Evolutionary conservation across 2,113 vertebrate species (phyloP), one percentile per base, ranked within the genome.

Genomic region (Forbesichthys agassizii): DNA sequence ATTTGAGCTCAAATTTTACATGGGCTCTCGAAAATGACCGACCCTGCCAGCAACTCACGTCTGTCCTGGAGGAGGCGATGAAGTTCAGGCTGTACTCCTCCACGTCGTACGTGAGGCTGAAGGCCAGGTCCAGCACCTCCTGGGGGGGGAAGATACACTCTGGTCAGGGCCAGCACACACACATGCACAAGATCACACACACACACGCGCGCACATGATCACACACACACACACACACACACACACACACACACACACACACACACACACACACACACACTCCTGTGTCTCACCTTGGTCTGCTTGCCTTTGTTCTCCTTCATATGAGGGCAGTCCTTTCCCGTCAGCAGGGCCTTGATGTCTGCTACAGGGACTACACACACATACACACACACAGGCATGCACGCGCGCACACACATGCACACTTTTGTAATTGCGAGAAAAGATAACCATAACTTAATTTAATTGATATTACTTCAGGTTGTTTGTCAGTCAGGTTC

Each of bases 301-400:
- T 98, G 98, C 73, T 98, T 99, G 79, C 95, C 94, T 0, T 94
- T 94, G 81, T 95, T 95, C 84, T 99, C 98, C 87, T 98, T 96
- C 55, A 95, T 93, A 61, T 99, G 96, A 0, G 95, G 95, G 73
- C 97, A 98, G 75, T 99, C 98, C 79, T 96, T 98, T 20, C 97
- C 96, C 0, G 89, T 91, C 16, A 99, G 88, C 68, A 99, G 78
- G 42, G 89, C 89, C 88, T 97, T 98, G 82, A 99, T 96, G 67
- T 99, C 96, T 0, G 92, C 92, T 55, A 99, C 95, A 53, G 98
- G 94, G 87, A 99, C 98, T 99, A 81, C 20, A 42, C 11, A n/a
- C 11, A 68, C 27, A 27, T 2, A 27, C 27, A 27, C 27, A 3
- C 27, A 27, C 27, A 27, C 27, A 27, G 0, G 27, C 20, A 20